Conservation (phyloP, 1,140 invertebrate species). For the Pachypeltis micranthus region DNA sequence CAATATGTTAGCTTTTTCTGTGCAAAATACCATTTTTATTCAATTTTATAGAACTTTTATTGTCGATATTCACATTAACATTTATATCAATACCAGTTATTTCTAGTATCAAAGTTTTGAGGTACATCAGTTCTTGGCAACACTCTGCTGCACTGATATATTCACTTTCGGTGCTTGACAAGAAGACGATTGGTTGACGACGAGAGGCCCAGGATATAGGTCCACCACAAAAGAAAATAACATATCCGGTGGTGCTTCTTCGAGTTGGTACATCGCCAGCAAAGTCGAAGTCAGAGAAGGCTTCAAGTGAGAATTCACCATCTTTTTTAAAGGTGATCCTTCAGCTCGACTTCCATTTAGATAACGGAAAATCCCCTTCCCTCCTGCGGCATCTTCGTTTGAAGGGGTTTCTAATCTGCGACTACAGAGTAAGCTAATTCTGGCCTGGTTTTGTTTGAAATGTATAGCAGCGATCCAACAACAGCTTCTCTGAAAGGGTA, state of each 20-base stretch:
- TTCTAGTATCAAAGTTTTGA: slow-evolving; percentile 15
- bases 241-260: slow-evolving; percentile 17
- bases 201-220: slow-evolving; percentile 20
- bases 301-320: not conserved
- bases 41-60: slow-evolving; percentile 24
- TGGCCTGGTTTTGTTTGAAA: slow-evolving; percentile 29
- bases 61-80: slow-evolving; percentile 23
- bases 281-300: slow-evolving; percentile 20
- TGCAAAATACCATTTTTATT: slow-evolving; percentile 14
- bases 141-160: slow-evolving; percentile 16
- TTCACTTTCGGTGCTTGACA: slow-evolving; percentile 18
- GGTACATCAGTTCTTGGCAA: slow-evolving; percentile 21
- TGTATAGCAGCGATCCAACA: slow-evolving; percentile 32
- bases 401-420: slow-evolving; percentile 16
- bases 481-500: slow-evolving; percentile 26
- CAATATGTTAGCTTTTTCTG: slow-evolving; percentile 23
- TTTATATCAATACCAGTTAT: slow-evolving; percentile 12
- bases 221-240: slow-evolving; percentile 18
- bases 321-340: not conserved
- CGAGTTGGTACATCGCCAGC: slow-evolving; percentile 8
- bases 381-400: not conserved
- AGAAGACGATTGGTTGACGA: slow-evolving; percentile 19
- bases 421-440: slow-evolving; percentile 33
- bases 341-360: slow-evolving; percentile 15
- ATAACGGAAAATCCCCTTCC: slow-evolving; percentile 22